Percentiles rank a stretch among this genome's conserved stretches.
These are phyloP conservation scores for Meles meles DNA, from an alignment of 2,113 vertebrate genomes.

Conservation along the genomic window DNA sequence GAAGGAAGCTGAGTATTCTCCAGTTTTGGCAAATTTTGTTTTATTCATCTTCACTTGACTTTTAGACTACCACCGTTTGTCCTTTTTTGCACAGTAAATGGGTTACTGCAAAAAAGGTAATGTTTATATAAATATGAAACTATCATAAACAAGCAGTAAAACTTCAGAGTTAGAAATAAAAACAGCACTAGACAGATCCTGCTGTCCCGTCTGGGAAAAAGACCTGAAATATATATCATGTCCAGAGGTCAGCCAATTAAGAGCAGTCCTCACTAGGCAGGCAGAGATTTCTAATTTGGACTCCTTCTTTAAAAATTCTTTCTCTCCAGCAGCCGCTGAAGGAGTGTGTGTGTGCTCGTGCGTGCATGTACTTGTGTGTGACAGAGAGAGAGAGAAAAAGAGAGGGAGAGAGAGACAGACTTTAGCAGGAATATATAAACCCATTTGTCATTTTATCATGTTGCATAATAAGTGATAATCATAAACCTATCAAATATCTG, in stretches of 20 bases:
- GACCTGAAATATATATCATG: background rate
- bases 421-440: background rate
- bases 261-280: background rate
- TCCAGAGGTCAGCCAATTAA: background rate
- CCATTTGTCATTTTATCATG: background rate
- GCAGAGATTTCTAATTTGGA: background rate
- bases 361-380: background rate
- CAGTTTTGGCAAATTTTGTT: background rate
- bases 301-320: slow-evolving; percentile 1
- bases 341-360: background rate
- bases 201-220: background rate
- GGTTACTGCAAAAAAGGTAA: background rate
- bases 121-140: background rate
- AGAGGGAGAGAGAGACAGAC: background rate
- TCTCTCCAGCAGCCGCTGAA: background rate
- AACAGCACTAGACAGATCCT: background rate
- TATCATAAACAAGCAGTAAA: slow-evolving; percentile 23
- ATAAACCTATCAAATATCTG: slow-evolving; percentile 29
- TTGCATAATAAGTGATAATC: background rate
- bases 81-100: background rate
- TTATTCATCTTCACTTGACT: background rate
- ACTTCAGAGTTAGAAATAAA: background rate
- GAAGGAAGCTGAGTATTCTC: background rate
- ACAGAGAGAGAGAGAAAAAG: background rate
- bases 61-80: background rate